Evolutionary conservation across 2,797 vertebrate species (phyloP), one percentile per base, ranked within the genome.

Genomic region (Onychomys arenicola): DNA sequence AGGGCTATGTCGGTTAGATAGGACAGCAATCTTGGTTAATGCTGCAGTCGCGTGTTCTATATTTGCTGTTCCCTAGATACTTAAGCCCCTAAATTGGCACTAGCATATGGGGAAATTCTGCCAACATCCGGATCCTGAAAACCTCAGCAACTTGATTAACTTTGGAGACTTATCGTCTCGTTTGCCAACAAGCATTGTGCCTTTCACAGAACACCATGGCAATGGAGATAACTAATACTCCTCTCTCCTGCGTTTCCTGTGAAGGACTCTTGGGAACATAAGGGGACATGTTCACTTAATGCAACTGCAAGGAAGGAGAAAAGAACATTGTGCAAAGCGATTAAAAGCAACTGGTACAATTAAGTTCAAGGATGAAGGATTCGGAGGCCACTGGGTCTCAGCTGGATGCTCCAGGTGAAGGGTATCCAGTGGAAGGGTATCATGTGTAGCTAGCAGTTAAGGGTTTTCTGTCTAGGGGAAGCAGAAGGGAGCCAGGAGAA

Each of bases 121-220:
- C 95, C 95, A 98, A 91, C 69, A 97, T 93, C 83, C 5, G 2
- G 55, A 91, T 91, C 86, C 88, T 93, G 65, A 93, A 96, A 95
- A 96, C 89, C 83, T 97, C 87, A 97, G 95, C 83, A 92, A 94
- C 83, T 96, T 95, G 93, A 94, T 96, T 90, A 94, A 90, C 87
- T 91, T 84, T 80, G 86, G 97, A 94, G 95, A 96, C 67, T 80
- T 88, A 37, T 40, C 78, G 83, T 93, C 29, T 37, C 52, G 10
- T 88, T 96, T 94, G 55, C 84, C 92, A 96, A 52, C 78, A 96
- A 87, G 86, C 78, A n/a, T 55, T 86, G 37, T 78, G 69, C 92
- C 71, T 69, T 81, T 49, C 75, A 89, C 85, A 91, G 40, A 29
- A 43, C n/a, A 46, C 21, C 5, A 1, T n/a, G 77, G 71, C 65